These are phyloP conservation scores for Champsocephalus gunnari DNA, from an alignment of 2,797 vertebrate genomes.

Conservation along the genomic window DNA sequence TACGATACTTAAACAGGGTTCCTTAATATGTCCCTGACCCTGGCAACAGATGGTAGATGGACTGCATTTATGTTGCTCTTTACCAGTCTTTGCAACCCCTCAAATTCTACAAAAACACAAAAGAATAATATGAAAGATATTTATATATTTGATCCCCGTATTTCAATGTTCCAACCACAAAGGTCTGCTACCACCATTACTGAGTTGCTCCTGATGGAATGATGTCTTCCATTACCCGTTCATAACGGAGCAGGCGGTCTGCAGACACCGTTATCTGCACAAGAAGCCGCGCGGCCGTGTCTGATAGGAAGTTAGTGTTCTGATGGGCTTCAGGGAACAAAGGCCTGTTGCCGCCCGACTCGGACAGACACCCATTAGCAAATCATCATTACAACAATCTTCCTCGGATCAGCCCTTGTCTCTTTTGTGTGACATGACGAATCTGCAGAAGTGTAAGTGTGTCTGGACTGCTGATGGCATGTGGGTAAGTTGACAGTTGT, in stretches of 20 bases:
- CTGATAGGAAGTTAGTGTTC: conserved; percentile 59
- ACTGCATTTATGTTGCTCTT: too few species aligned
- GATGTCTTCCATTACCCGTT: conserved; percentile 44
- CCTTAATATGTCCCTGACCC: neutral
- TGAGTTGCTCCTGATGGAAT: conserved; percentile 37
- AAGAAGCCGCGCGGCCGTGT: conserved; percentile 47
- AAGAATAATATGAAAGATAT: neutral
- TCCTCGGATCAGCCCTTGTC: conserved; percentile 20
- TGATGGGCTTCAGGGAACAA: conserved; percentile 40
- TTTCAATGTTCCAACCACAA: neutral
- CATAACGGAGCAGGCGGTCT: conserved; percentile 31
- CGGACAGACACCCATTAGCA: conserved; percentile 58
- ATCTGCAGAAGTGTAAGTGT: conserved; percentile 8
- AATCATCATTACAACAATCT: conserved; percentile 55
- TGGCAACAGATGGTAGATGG: neutral
- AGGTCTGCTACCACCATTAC: conserved; percentile 2
- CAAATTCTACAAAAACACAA: neutral
- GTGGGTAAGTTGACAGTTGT: conserved; percentile 12
- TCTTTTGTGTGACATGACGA: conserved; percentile 38
- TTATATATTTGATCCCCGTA: neutral
- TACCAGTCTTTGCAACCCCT: too few species aligned
- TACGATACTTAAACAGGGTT: neutral
- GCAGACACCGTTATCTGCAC: conserved; percentile 60
- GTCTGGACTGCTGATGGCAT: conserved; percentile 5
- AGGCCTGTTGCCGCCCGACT: conserved; percentile 40